Evolutionary conservation across 2,888 invertebrate species (phyloP).

Genomic region (Argyra leucocephala): DNA sequence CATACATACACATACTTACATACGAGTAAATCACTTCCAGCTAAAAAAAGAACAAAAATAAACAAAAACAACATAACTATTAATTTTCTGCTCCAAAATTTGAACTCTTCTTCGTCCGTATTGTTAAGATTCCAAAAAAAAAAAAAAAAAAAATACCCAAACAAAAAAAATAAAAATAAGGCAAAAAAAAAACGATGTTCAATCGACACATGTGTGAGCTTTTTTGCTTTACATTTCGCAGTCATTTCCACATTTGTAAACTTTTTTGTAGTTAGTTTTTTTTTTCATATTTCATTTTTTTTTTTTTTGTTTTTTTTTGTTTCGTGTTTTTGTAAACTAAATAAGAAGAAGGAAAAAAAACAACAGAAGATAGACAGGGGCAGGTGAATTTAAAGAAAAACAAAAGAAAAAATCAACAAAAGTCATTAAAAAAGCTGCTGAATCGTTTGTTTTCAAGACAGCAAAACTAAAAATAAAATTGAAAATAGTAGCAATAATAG

Average conservation of each 20-base stretch:
- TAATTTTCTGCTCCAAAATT: slow-evolving; percentile 2
- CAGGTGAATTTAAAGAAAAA: no score
- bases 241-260: neutral
- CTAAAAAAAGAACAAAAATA: neutral
- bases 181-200: neutral
- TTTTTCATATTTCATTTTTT: no score
- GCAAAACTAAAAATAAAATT: neutral
- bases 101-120: neutral
- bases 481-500: neutral
- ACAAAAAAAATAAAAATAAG: neutral
- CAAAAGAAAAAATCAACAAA: no score
- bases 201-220: neutral
- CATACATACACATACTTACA: neutral
- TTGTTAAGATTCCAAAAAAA: no score
- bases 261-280: neutral
- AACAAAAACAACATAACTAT: neutral
- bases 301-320: neutral
- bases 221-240: slow-evolving; percentile 1
- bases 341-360: neutral
- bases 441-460: neutral
- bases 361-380: no score
- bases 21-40: neutral
- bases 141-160: neutral
- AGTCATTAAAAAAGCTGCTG: neutral
- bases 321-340: neutral